These are phyloP conservation scores for Rhyacophila brunnea DNA, from an alignment of 1,140 invertebrate species.

Conservation along the genomic window DNA sequence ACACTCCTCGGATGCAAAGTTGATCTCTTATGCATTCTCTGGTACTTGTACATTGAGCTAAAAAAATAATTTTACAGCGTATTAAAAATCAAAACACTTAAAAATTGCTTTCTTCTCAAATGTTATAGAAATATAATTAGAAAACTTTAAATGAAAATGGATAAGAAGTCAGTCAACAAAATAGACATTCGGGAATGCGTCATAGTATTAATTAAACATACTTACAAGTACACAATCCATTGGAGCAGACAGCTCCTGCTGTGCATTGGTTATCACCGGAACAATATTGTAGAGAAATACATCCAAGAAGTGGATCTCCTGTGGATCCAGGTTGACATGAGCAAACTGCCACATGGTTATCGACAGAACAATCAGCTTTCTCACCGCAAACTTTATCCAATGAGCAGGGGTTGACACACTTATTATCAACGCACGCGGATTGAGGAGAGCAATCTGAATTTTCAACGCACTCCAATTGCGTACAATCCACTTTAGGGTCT, in stretches of 20 bases:
- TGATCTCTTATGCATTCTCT: conserved; percentile 80
- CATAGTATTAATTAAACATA: no score
- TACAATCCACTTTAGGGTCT: conserved; percentile 69
- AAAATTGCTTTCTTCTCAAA: no score
- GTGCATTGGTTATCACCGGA: conserved; percentile 74
- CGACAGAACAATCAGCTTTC: conserved; percentile 69
- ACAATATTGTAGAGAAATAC: conserved; percentile 77
- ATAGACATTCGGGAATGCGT: no score
- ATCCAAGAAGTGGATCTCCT: conserved; percentile 81
- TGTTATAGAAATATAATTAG: no score
- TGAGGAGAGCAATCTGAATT: conserved; percentile 71
- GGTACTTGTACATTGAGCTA: conserved; percentile 69
- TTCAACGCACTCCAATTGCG: conserved; percentile 73
- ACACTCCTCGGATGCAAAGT: conserved; percentile 75
- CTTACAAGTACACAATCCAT: conserved; percentile 75
- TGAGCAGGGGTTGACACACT: conserved; percentile 78
- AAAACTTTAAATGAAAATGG: no score
- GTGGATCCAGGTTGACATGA: conserved; percentile 78
- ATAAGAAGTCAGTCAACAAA: no score
- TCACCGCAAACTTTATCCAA: conserved; percentile 79
- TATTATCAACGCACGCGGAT: conserved; percentile 74
- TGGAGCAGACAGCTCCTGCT: conserved; percentile 74
- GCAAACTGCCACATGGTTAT: conserved; percentile 76
- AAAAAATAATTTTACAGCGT: conserved; percentile 32
- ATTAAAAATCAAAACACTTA: conserved; percentile 43